These are phyloP conservation scores for Synanthedon tipuliformis DNA, from an alignment of 2,888 invertebrate species.

Conservation along the genomic window DNA sequence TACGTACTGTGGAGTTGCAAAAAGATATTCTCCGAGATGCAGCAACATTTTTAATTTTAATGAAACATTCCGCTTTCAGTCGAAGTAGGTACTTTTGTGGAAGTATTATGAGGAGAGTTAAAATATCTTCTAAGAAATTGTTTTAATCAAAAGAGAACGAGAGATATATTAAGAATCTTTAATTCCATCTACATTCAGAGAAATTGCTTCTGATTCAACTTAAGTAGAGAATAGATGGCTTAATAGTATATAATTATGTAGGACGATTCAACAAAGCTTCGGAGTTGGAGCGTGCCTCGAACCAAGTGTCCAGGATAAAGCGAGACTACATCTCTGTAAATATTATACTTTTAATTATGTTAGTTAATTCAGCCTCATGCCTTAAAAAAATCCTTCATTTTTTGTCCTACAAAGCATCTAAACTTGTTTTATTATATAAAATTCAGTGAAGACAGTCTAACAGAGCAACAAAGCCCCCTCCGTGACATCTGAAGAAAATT, in stretches of 20 bases:
- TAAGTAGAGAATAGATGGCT: no score
- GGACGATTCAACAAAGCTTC: no score
- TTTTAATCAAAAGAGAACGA: neutral
- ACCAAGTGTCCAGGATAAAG: neutral
- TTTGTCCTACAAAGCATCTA: neutral
- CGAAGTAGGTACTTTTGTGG: neutral
- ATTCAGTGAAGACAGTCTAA: neutral
- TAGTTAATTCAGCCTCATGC: neutral
- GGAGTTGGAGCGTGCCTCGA: neutral
- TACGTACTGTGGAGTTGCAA: conserved; percentile 3
- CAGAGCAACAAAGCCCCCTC: neutral
- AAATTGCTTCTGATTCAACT: no score
- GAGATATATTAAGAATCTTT: no score
- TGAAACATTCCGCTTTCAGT: neutral
- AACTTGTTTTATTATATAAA: neutral
- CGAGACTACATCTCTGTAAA: neutral
- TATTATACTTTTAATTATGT: neutral
- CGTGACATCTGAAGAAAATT: neutral
- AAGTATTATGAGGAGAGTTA: neutral
- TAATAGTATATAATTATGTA: no score
- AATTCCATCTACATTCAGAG: no score
- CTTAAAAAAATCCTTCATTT: neutral
- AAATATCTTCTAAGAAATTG: neutral
- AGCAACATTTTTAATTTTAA: neutral
- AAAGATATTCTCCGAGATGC: neutral